Evolutionary conservation across 1,140 invertebrate genomes (phyloP).

Genomic region (Heliconius eleuchia): DNA sequence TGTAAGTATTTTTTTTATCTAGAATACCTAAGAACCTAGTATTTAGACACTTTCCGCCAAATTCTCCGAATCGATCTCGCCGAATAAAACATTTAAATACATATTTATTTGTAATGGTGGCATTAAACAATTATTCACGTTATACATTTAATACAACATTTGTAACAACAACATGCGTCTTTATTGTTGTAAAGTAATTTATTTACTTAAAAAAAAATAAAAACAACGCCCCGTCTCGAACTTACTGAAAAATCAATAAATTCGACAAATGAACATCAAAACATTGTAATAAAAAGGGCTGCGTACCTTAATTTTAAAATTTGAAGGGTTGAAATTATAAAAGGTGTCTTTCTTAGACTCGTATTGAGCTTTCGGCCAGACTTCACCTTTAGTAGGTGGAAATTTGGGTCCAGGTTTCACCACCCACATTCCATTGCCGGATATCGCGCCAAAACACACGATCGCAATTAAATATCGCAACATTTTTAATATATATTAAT

Average conservation of each 20-base stretch:
- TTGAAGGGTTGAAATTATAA: conserved; percentile 59
- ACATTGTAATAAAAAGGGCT: background rate
- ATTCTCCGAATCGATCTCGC: too few relatives aligned
- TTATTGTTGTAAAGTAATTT: too few relatives aligned
- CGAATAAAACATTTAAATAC: too few relatives aligned
- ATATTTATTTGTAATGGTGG: too few relatives aligned
- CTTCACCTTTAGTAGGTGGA: conserved; percentile 77
- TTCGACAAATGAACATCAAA: conserved; percentile 28
- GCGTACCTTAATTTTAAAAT: conserved; percentile 76
- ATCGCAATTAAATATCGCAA: conserved; percentile 38
- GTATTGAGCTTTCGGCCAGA: conserved; percentile 82
- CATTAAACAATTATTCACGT: too few relatives aligned
- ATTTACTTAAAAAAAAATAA: conserved; percentile 3
- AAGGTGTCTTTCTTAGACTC: conserved; percentile 58
- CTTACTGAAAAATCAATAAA: conserved; percentile 41
- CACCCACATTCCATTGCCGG: conserved; percentile 43
- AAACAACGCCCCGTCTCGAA: background rate
- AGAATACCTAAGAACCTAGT: too few relatives aligned
- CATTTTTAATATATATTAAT: conserved; percentile 31
- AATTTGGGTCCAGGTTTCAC: conserved; percentile 64
- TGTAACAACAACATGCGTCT: too few relatives aligned
- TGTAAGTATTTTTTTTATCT: too few relatives aligned
- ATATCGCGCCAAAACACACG: conserved; percentile 40
- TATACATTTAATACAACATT: too few relatives aligned
- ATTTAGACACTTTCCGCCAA: too few relatives aligned